Evolutionary conservation across 2,888 invertebrate species (phyloP).

Genomic region (Tholera decimalis): DNA sequence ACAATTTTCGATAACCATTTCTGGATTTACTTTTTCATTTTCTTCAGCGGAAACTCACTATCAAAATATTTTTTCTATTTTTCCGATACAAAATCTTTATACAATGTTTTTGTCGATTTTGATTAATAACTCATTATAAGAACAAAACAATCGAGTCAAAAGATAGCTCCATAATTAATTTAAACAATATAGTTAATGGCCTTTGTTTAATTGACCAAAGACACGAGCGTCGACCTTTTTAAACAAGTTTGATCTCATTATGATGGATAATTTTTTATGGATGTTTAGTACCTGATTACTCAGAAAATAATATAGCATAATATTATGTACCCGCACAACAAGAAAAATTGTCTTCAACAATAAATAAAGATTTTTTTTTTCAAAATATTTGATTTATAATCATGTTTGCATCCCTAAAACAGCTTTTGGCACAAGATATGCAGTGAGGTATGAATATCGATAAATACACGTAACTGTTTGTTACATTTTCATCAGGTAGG

Average conservation of each 20-base stretch:
- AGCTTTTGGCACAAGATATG: no score
- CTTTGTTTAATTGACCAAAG: constrained; percentile 50
- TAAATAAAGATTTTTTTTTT: no score
- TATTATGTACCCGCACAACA: background rate
- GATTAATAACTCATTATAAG: background rate
- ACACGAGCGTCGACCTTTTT: constrained; percentile 35
- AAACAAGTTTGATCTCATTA: constrained; percentile 41
- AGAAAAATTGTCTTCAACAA: no score
- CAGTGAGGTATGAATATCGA: no score
- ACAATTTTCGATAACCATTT: no score
- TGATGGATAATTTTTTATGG: constrained; percentile 28
- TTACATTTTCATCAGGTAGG: background rate
- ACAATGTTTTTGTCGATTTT: background rate
- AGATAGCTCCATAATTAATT: constrained; percentile 30
- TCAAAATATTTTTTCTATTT: background rate
- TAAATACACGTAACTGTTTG: no score
- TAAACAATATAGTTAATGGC: constrained; percentile 50
- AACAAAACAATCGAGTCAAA: constrained; percentile 16
- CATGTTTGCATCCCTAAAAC: no score
- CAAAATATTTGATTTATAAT: no score
- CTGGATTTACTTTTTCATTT: no score
- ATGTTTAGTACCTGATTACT: constrained; percentile 14
- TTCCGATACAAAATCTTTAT: background rate
- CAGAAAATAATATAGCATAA: constrained; percentile 1
- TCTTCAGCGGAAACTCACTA: no score